phyloP scores from a whole-genome alignment of 1,140 invertebrate species.

The Drosophila nigromelanica region DNA sequence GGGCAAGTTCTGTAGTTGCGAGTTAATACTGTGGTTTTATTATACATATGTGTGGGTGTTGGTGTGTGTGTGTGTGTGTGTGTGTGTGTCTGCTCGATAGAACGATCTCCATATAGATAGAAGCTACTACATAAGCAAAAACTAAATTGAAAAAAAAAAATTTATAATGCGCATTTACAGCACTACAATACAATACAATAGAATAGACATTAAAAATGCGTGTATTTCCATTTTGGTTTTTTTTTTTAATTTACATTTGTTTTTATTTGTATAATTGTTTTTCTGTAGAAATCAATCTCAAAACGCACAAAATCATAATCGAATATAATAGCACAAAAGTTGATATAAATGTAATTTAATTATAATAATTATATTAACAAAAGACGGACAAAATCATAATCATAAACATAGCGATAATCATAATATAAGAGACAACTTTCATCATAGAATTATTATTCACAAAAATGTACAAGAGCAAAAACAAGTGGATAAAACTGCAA shows the following conservation, averaged over 20 bases:
- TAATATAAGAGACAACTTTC: conserved; percentile 12
- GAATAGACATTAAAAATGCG: conserved; percentile 57
- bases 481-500: conserved; percentile 20
- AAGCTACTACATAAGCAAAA: conserved; percentile 4
- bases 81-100: not conserved
- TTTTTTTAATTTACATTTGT: conserved; percentile 68
- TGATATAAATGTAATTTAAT: conserved; percentile 40
- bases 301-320: conserved; percentile 76
- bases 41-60: not conserved
- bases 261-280: conserved; percentile 52
- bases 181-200: conserved; percentile 34
- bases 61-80: not conserved
- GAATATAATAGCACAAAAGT: conserved; percentile 66
- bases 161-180: conserved; percentile 11
- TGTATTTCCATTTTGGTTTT: conserved; percentile 34
- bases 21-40: conserved; percentile 29
- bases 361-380: conserved; percentile 46
- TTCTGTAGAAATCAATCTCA: conserved; percentile 74
- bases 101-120: conserved; percentile 32
- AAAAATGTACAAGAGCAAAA: conserved; percentile 20
- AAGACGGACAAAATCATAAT: conserved; percentile 32
- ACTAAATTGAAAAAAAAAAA: conserved; percentile 15
- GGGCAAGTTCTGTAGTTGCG: conserved; percentile 7
- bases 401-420: conserved; percentile 8
- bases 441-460: conserved; percentile 18